Percentiles rank a stretch among this genome's conserved stretches.
These are phyloP conservation scores for Papio anubis DNA, from an alignment of 2,113 vertebrate species.

Conservation along the genomic window DNA sequence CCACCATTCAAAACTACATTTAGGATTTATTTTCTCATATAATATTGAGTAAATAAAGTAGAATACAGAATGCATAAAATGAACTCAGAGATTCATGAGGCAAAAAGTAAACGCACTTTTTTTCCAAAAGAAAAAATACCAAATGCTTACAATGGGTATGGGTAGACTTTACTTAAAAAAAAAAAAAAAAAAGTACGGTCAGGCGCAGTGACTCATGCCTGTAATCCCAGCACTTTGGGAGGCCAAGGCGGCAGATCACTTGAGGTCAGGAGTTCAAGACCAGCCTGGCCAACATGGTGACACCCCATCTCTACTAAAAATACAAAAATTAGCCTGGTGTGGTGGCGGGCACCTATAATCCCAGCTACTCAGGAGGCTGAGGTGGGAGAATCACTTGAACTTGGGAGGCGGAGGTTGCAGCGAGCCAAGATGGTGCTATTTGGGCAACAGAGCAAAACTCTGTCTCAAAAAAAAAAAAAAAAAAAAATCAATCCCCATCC, in stretches of 20 bases:
- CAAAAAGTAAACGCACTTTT: background rate
- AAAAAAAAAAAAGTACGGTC: background rate
- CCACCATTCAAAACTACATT: background rate
- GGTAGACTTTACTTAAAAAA: background rate
- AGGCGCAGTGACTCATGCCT: no score
- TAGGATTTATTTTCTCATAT: background rate
- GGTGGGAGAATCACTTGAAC: no score
- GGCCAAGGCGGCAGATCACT: rapidly evolving
- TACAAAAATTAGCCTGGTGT: no score
- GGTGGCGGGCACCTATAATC: no score
- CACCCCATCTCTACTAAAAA: no score
- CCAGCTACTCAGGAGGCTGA: no score
- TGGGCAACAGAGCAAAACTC: no score
- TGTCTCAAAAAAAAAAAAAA: background rate
- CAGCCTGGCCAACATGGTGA: no score
- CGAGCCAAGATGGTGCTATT: no score
- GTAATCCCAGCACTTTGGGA: no score
- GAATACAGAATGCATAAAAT: background rate
- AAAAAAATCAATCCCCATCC: background rate
- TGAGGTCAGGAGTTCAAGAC: no score
- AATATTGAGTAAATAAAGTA: background rate
- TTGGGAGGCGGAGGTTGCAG: no score
- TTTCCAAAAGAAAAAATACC: background rate
- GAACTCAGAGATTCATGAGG: background rate
- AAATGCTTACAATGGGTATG: background rate